Conservation (phyloP, 2,888 invertebrate species). For the Cerceris ruficornis region DNA sequence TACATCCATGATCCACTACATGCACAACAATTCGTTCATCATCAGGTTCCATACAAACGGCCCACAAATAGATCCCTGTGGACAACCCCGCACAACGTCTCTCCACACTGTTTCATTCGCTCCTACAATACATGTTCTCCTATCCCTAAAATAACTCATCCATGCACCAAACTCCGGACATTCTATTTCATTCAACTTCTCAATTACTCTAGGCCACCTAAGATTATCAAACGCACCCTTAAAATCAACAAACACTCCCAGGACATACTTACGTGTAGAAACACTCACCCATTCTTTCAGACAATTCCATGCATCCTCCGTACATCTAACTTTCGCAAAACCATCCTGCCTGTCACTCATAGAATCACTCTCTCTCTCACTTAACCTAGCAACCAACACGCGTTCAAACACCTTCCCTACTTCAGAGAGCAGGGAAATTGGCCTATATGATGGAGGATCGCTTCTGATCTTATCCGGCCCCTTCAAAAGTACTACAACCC, state of each 20-base stretch:
- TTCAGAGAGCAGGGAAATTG: conserved; percentile 10
- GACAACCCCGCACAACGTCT: conserved; percentile 1
- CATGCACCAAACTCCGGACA: conserved; percentile 8
- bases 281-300: too few species aligned
- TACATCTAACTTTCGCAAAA: too few species aligned
- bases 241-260: conserved; percentile 20
- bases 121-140: conserved; percentile 12
- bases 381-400: conserved; percentile 7
- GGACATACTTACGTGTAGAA: conserved; percentile 18
- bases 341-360: conserved; percentile 6
- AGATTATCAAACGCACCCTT: conserved; percentile 20
- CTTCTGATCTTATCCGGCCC: too few species aligned
- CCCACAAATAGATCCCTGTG: conserved; percentile 6
- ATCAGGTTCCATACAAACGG: conserved; percentile 20
- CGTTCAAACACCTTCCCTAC: conserved; percentile 13
- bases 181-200: background rate
- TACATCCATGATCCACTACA: background rate
- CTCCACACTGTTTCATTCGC: conserved; percentile 11
- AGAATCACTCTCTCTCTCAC: background rate
- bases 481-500: too few species aligned
- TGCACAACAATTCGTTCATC: conserved; percentile 11
- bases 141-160: background rate
- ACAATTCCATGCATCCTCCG: too few species aligned
- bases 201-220: conserved; percentile 13
- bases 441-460: conserved; percentile 8